Percentiles rank a stretch among this genome's conserved stretches.
Evolutionary conservation across 2,113 vertebrate species (phyloP).

Genomic region (Cisticola juncidis): DNA sequence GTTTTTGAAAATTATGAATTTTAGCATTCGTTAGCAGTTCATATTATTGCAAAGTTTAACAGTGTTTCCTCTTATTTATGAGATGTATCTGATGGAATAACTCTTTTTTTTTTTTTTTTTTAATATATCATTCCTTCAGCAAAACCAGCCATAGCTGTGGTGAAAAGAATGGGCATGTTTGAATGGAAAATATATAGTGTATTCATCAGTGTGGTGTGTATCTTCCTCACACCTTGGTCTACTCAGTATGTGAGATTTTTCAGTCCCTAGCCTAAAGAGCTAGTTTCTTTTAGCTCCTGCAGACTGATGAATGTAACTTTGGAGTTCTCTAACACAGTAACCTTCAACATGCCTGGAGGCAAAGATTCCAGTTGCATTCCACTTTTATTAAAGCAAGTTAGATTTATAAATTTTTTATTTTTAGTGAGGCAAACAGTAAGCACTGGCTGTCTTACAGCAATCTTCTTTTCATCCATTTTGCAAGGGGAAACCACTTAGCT

Average conservation of each 20-base stretch:
- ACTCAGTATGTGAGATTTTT: not conserved
- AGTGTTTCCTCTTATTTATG: not conserved
- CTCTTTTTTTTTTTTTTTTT: not conserved
- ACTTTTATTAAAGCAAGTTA: not conserved
- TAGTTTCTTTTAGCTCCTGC: not conserved
- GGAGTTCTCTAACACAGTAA: not conserved
- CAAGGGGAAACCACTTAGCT: not conserved
- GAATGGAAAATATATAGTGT: not conserved
- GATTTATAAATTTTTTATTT: not conserved
- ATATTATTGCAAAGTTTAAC: not conserved
- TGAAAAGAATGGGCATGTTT: not conserved
- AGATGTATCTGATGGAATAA: not conserved
- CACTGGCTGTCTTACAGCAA: not conserved
- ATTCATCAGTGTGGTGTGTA: fast-evolving
- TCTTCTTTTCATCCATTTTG: not conserved
- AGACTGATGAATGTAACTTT: not conserved
- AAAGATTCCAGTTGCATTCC: not conserved
- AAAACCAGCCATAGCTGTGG: not conserved
- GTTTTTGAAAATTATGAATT: not conserved
- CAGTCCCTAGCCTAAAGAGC: fast-evolving
- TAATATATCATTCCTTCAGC: not conserved
- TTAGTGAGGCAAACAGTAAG: not conserved
- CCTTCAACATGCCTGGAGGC: not conserved
- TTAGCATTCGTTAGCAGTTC: not conserved
- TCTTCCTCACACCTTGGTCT: not conserved